A percentile compares a stretch with the other conserved stretches of the same genome.
These are phyloP conservation scores for Lerista edwardsae DNA, from an alignment of 2,797 vertebrate genomes.

Conservation along the genomic window DNA sequence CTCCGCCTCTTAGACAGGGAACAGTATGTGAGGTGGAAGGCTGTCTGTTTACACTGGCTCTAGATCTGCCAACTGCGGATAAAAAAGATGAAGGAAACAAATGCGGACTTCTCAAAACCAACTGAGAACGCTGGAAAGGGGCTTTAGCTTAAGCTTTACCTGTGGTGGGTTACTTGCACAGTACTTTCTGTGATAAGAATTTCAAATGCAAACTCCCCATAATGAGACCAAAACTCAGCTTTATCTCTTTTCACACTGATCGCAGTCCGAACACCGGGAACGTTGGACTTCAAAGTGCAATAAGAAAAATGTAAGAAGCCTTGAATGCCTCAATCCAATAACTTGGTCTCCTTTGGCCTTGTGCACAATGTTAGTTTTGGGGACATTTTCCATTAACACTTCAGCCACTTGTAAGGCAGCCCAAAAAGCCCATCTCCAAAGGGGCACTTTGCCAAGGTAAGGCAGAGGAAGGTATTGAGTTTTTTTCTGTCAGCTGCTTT, in stretches of 20 bases:
- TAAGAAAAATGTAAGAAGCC: not conserved
- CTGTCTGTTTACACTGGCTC: slow-evolving; percentile 14
- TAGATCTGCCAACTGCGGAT: slow-evolving; percentile 15
- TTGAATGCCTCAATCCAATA: not conserved
- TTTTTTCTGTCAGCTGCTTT: not conserved
- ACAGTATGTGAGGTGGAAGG: slow-evolving; percentile 2
- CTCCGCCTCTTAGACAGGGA: slow-evolving; percentile 13
- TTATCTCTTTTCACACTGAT: not conserved
- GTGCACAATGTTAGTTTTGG: not conserved
- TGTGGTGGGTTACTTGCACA: too few species aligned
- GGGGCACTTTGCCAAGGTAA: not conserved
- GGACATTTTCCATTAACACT: not conserved
- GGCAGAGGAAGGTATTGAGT: not conserved
- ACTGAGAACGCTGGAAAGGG: too few species aligned
- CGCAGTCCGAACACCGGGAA: not conserved
- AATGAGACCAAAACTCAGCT: not conserved
- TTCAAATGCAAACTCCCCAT: not conserved
- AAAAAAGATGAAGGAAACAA: not conserved
- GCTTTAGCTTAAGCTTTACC: too few species aligned
- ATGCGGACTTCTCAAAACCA: too few species aligned
- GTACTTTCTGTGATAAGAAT: not conserved
- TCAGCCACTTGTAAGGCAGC: not conserved
- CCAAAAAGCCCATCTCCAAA: not conserved
- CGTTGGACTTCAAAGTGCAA: not conserved
- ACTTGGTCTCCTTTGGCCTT: not conserved